Percentiles rank a stretch among this genome's conserved stretches.
Evolutionary conservation across 2,113 vertebrate species (phyloP).

Genomic region (Hystrix brachyura): DNA sequence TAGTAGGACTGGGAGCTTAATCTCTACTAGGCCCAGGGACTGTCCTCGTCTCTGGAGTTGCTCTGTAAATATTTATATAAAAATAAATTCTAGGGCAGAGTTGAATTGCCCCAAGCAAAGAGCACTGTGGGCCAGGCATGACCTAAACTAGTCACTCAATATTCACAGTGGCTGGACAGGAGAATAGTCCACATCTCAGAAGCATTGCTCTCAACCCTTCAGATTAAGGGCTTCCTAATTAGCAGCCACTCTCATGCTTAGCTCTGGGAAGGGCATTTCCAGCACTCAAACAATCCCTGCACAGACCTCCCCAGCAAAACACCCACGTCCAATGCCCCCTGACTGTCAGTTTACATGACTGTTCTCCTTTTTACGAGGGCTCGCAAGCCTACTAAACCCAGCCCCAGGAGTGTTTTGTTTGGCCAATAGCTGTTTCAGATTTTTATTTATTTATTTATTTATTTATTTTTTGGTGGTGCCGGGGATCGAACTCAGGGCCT

Average conservation of each 20-base stretch:
- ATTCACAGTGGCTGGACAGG: background rate
- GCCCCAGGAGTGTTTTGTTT: background rate
- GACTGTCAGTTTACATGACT: background rate
- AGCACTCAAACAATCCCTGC: background rate
- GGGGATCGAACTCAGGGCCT: too few species aligned
- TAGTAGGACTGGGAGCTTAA: background rate
- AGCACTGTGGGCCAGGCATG: slow-evolving; percentile 6
- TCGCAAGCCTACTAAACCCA: background rate
- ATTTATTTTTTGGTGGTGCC: too few species aligned
- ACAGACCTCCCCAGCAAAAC: background rate
- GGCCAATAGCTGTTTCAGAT: background rate
- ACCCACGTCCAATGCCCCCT: too few species aligned
- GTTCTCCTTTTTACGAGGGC: background rate
- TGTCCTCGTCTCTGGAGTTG: slow-evolving; percentile 29
- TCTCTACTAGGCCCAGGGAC: background rate
- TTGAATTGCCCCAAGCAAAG: slow-evolving; percentile 67
- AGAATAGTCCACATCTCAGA: background rate
- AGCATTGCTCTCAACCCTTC: background rate
- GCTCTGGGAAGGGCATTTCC: background rate
- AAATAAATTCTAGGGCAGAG: slow-evolving; percentile 77
- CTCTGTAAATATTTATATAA: slow-evolving; percentile 82
- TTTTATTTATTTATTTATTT: too few species aligned
- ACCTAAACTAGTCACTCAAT: slow-evolving; percentile 8
- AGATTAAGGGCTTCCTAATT: background rate
- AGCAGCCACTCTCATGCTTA: background rate